Base-by-base conservation (phyloP, 2,113 vertebrate genomes). In the Nothocercus nigrocapillus region DNA sequence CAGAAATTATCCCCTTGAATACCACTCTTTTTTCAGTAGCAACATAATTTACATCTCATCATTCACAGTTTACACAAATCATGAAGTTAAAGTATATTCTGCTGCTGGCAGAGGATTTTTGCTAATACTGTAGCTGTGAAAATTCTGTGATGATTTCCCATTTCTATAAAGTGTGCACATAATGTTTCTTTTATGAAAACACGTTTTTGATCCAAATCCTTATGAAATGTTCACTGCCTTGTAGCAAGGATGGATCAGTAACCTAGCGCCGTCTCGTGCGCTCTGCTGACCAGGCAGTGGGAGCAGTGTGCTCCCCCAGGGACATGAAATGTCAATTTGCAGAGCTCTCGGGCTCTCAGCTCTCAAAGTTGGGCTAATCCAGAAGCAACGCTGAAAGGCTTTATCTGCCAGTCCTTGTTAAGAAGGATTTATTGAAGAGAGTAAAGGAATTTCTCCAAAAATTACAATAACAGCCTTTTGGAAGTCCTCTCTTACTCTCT, bases 401-500 rank as follows among this genome's bases (percentile, higher is more conserved):
- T 94, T 88, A 36, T 74, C 68, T 88, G 72, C 72, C 56, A 62
- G 49, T 66, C 40, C 56, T 54, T 59, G 15, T 44, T 80, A 93
- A 88, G 59, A 85, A 49, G 63, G 85, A 91, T 95, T 96, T 95
- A 61, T 88, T 73, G 74, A 90, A 88, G 85, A 91, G 19, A 88
- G 68, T 44, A 54, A 32, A 90, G 18, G 63, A 80, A 83, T 83
- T 96, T 80, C 49, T 85, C 59, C 61, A 85, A 59, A 95, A 96
- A 74, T 86, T 83, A 74, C 21, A 74, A 80, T 88, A 92, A 56
- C 54, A 95, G 15, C 27, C 27, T 74, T 84, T 66, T 92, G 73
- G 68, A 92, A 88, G 21, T 47, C 12, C 53, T 89, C 87, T 49
- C 61, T 85, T 88, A 25, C 10, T 88, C 51, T 70, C 8, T 45